Base-by-base conservation (phyloP, 2,888 invertebrate genomes). In the Julus scanicus region DNA sequence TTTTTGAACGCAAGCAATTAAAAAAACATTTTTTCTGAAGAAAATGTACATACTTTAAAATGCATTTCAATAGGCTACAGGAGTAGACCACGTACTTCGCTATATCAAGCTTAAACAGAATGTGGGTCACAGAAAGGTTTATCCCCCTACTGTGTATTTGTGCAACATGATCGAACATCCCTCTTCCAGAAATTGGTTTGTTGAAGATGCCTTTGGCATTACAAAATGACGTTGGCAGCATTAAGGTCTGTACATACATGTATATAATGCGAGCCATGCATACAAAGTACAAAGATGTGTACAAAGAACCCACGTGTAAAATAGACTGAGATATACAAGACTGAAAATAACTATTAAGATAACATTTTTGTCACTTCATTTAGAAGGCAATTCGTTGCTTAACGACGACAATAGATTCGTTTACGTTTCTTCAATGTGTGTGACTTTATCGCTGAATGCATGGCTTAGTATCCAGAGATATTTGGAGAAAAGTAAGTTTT, bases 291-390 rank as follows among this genome's bases (percentile, higher is more conserved):
- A 63, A 17, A 9, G 20, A n/a, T 63, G 17, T 2, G 2, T n/a
- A 20, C n/a, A n/a, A 2, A 4, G 20, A 5, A n/a, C 13, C 13
- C 63, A 63, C 13, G 63, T 20, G 48, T 48, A n/a, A 63, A 63
- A 17, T 4, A n/a, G 63, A n/a, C n/a, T 17, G 20, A 63, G 20
- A 63, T n/a, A n/a, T n/a, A n/a, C n/a, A n/a, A n/a, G n/a, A n/a
- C n/a, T n/a, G n/a, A n/a, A 63, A 20, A n/a, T 4, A 17, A n/a
- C 20, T 63, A 63, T n/a, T 63, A 63, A 63, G 63, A 63, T 63
- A 63, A 63, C 63, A 63, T 63, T 63, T 63, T n/a, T 63, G 63
- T 63, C 63, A 63, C 63, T n/a, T 63, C 63, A 63, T 17, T 17
- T 63, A 63, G 4, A 63, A 17, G 63, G 20, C 63, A n/a, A n/a